Base-by-base conservation (phyloP, 2,113 vertebrate genomes). In the Neotragus moschatus region DNA sequence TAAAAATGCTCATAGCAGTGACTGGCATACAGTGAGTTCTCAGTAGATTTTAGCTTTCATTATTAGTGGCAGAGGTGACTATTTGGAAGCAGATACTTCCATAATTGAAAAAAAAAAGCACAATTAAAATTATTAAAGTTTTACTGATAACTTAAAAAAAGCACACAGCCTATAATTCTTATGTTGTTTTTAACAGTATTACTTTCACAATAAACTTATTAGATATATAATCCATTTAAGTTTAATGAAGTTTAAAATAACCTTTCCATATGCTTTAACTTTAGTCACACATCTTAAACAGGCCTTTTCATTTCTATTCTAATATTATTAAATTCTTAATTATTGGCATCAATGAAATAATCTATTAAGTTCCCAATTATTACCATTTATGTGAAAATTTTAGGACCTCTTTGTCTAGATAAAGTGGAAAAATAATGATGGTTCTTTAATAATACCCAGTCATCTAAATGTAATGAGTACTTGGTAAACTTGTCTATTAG, bases 241-340 rank as follows among this genome's bases (percentile, higher is more conserved):
- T 93, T 87, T 92, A 84, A 36, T 96, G 93, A 95, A 56, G 23
- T 93, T 87, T 92, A 84, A 36, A 86, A 19, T 87, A 88, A 47
- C 43, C 26, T 92, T 94, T 90, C 80, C 56, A 77, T 43, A 58
- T 79, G 26, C 4, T 51, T 97, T 97, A 55, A 11, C 51, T 84
- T 97, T 91, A 96, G 49, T 94, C 96, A 86, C 13, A 47, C 47
- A 70, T 51, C 70, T 94, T 70, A 63, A 84, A 80, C 1, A 49
- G 88, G 7, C 39, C 2, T 45, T 51, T 86, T 95, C 0, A 73
- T 66, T 95, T 84, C n/a, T 92, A 94, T 95, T 79, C 53, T 19
- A 63, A 10, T 26, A 73, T 47, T n/a, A 86, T 94, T 94, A 84
- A 33, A 45, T 94, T 93, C 13, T 10, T 87, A 58, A 92, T 56